Percentiles rank a stretch among this genome's conserved stretches.
Evolutionary conservation across 2,113 vertebrate species (phyloP).

Genomic region (Nerophis lumbriciformis): DNA sequence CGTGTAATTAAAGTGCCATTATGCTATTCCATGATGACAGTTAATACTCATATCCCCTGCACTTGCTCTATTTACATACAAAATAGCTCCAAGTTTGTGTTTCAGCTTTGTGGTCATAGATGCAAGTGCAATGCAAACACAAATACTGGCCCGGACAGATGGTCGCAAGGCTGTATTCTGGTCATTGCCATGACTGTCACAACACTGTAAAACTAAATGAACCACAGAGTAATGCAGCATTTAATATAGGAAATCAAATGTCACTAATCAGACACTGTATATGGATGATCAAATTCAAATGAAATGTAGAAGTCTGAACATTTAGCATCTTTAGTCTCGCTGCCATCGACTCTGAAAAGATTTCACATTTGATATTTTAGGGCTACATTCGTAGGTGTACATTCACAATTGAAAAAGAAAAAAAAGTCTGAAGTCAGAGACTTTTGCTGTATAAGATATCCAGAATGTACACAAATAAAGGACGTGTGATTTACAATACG

Average conservation of each 20-base stretch:
- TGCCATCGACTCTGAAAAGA: too few species aligned
- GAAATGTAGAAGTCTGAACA: too few species aligned
- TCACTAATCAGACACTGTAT: background rate
- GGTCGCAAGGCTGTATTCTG: background rate
- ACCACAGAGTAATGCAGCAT: background rate
- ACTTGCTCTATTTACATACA: background rate
- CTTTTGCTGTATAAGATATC: too few species aligned
- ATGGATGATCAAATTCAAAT: background rate
- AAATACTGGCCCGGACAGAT: background rate
- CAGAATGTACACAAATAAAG: too few species aligned
- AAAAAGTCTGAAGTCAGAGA: too few species aligned
- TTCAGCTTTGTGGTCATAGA: background rate
- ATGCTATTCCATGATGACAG: background rate
- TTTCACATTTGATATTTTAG: too few species aligned
- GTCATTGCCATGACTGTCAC: background rate
- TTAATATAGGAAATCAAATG: background rate
- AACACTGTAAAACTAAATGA: conserved; percentile 3
- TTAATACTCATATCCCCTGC: background rate
- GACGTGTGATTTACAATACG: too few species aligned
- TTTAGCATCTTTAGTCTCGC: too few species aligned
- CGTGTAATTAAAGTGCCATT: background rate
- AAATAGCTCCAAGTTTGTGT: background rate
- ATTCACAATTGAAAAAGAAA: too few species aligned
- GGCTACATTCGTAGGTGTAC: too few species aligned
- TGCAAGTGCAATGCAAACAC: conserved; percentile 1